These are phyloP conservation scores for Synanthedon tipuliformis DNA, from an alignment of 2,888 invertebrate species.

Conservation along the genomic window DNA sequence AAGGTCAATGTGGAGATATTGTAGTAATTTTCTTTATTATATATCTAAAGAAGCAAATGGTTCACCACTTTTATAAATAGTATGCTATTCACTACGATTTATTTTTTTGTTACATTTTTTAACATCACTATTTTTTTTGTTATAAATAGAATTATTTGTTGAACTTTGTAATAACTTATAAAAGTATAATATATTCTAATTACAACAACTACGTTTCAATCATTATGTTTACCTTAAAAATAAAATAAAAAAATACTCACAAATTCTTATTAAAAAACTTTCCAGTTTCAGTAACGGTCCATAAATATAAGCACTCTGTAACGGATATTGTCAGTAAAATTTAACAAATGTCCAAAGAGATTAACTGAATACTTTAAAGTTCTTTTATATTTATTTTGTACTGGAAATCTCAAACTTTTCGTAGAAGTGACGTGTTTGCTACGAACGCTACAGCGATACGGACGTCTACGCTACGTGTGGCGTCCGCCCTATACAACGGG, in stretches of 20 bases:
- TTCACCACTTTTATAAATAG: constrained; percentile 14
- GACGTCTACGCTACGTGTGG: constrained; percentile 29
- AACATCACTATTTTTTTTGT: no score
- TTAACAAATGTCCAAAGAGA: no score
- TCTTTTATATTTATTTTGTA: no score
- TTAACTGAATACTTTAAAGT: no score
- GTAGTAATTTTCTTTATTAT: constrained; percentile 44
- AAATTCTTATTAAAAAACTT: constrained; percentile 20
- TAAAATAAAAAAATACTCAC: constrained; percentile 1
- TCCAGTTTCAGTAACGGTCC: constrained; percentile 13
- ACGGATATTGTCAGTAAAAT: neutral
- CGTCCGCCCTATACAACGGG: constrained; percentile 51
- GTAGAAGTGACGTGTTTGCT: constrained; percentile 20
- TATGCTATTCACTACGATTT: no score
- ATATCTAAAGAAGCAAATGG: constrained; percentile 8
- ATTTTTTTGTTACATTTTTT: no score
- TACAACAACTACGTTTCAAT: no score
- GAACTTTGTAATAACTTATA: no score
- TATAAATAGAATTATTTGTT: no score
- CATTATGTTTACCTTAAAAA: no score
- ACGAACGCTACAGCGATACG: constrained; percentile 18
- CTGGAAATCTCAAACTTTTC: constrained; percentile 10
- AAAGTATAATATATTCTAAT: no score
- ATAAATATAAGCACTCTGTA: constrained; percentile 1
- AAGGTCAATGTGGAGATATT: constrained; percentile 29